phyloP scores from a whole-genome alignment of 2,888 invertebrate species.

The Lumbricus terrestris region DNA sequence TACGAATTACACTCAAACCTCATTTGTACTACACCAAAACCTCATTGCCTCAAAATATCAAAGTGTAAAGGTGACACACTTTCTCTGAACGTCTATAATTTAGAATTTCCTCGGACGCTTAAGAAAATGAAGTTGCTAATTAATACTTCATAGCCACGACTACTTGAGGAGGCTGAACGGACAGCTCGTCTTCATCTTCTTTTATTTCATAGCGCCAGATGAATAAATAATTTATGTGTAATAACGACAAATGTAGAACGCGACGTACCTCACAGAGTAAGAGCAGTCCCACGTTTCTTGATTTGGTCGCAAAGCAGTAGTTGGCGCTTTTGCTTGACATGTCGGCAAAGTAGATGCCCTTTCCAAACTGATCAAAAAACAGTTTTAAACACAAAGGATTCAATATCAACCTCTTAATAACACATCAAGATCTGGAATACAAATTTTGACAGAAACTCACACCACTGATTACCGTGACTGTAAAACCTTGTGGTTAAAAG shows the following conservation, averaged over 20 bases:
- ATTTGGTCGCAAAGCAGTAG: conserved; percentile 60
- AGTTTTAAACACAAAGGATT: not conserved
- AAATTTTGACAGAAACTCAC: not conserved
- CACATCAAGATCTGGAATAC: not conserved
- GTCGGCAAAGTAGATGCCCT: conserved; percentile 64
- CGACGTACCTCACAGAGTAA: conserved; percentile 60
- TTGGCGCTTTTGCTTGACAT: conserved; percentile 63
- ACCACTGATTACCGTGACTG: not conserved
- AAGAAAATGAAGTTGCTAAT: no score
- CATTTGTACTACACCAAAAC: no score
- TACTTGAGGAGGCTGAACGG: no score
- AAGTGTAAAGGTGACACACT: no score
- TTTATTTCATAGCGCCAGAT: not conserved
- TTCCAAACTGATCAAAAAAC: conserved; percentile 59
- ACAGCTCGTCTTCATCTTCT: no score
- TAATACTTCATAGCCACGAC: no score
- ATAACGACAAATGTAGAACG: not conserved
- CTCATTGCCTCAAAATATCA: no score
- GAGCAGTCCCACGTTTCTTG: conserved; percentile 58
- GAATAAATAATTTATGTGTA: not conserved
- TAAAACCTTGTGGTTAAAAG: no score
- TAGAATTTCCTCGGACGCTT: no score
- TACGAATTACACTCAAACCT: no score
- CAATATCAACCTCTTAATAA: not conserved
- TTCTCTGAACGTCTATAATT: not conserved